Evolutionary conservation across 2,888 invertebrate species (phyloP), one percentile per base, ranked within the genome.

Genomic region (Pterostichus madidus): DNA sequence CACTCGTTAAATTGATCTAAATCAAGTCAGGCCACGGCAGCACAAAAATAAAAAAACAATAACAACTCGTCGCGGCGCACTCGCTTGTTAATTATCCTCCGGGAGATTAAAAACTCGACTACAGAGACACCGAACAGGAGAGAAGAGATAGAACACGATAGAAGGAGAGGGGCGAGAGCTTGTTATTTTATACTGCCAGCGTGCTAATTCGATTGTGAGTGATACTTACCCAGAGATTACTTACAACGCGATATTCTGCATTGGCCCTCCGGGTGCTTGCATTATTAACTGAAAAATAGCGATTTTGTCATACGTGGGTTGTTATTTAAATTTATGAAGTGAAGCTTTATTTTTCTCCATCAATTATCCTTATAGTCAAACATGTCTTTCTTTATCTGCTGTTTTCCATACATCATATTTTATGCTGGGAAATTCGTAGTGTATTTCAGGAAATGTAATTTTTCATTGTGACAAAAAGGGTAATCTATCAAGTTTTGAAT

Each of bases 31-130:
- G 68, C 68, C 68, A 71, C 68, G 68, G 15, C 17, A 35, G 13
- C 39, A 64, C 64, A 64, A 15, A 71, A 71, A 71, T 71, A 71
- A 71, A 71, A 24, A 71, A 71, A 71, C 68, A 71, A 71, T 71
- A 64, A 64, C 64, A 64, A 64, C 35, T 35, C 64, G 68, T 39
- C 44, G 44, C 44, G 6, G 35, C 35, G 35, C 31, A 13, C 56
- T 56, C 68, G 68, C 68, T 71, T 71, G 68, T 71, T 71, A 71
- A 71, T 71, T 71, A 71, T 71, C 46, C 68, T 71, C 39, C 39
- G 39, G 17, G 68, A 71, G 68, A 71, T 71, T 71, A 71, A 71
- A 71, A 71, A 71, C 59, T 17, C 59, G 24, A 4, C 3, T 24
- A 24, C 24, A 59, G 59, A 8, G 31, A 24, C 11, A 31, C 24